phyloP scores from a whole-genome alignment of 2,113 vertebrate genomes.

The Eublepharis macularius region DNA sequence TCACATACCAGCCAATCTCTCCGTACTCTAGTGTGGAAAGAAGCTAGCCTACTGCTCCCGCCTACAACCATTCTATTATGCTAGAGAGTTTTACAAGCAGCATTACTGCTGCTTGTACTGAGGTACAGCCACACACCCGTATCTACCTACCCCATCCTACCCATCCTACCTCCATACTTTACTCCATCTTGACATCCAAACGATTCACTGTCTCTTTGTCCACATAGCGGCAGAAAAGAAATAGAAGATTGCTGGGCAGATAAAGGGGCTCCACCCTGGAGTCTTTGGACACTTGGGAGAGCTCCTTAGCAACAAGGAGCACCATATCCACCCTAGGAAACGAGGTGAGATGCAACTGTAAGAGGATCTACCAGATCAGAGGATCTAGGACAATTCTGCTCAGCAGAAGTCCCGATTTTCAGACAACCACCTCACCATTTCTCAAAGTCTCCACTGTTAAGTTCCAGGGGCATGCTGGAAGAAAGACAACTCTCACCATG shows the following conservation, averaged over 20 bases:
- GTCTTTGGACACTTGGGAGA: slow-evolving; percentile 80
- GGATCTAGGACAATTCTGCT: background rate
- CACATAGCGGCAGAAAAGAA: slow-evolving; percentile 92
- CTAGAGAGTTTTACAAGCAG: too few species aligned
- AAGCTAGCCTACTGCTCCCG: background rate
- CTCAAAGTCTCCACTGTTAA: slow-evolving; percentile 80
- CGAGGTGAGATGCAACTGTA: background rate
- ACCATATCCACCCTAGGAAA: slow-evolving; percentile 85
- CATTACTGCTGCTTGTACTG: background rate
- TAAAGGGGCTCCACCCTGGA: slow-evolving; percentile 88
- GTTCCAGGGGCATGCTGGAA: slow-evolving; percentile 78
- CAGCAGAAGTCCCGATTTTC: rapidly evolving
- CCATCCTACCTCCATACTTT: slow-evolving; percentile 71
- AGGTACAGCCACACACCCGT: too few species aligned
- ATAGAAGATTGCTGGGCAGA: slow-evolving; percentile 90
- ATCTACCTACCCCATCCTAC: rapidly evolving
- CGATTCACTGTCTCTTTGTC: slow-evolving; percentile 88
- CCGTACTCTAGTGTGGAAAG: background rate
- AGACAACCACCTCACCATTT: slow-evolving; percentile 78
- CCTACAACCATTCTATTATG: too few species aligned
- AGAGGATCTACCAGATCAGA: rapidly evolving
- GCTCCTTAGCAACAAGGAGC: slow-evolving; percentile 87
- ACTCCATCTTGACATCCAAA: slow-evolving; percentile 90
- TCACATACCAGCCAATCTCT: background rate
- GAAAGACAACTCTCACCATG: slow-evolving; percentile 89